Base-by-base conservation (phyloP, 2,888 invertebrate species). In the Eilema depressum region DNA sequence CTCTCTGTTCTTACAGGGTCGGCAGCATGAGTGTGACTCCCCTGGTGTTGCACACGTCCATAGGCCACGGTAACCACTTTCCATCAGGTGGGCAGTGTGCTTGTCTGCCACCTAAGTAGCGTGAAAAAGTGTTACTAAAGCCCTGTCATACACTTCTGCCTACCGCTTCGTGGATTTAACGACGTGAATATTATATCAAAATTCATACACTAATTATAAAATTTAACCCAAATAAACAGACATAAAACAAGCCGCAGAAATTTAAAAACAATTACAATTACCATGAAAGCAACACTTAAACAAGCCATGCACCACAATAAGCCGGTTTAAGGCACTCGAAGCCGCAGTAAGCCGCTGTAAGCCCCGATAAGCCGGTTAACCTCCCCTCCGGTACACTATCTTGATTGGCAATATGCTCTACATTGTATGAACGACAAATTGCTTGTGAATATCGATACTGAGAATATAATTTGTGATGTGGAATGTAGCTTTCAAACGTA, bases 351-450 rank as follows among this genome's bases (percentile, higher is more conserved):
- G 75, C 76, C 69, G 2, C 26, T 53, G 7, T 74, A 73, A 80
- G 71, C 68, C 33, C 33, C 67, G 25, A 23, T 75, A 81, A 81
- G 67, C 78, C 70, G 62, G 75, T 81, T 81, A 81, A 71, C 53
- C 14, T 25, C 25, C 74, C 73, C 73, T 75, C 25, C 23, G 57
- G 20, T 23, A 14, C 23, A 47, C 41, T 72, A 72, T 72, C 72
- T 66, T 69, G 72, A 72, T 72, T 47, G 69, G 28, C 69, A 71
- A 71, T 73, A 73, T 73, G 69, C 26, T 67, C 33, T n/a, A 61
- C 56, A 37, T 60, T 73, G 66, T 69, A 61, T 25, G 30, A 26
- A 53, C 53, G 53, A 69, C 73, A 73, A 73, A 73, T 69, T 69
- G 56, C 33, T 60, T 20, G 33, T 56, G 61, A 65, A 53, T 67